Base-by-base conservation (phyloP, 2,113 vertebrate species). In the Oncorhynchus tshawytscha region DNA sequence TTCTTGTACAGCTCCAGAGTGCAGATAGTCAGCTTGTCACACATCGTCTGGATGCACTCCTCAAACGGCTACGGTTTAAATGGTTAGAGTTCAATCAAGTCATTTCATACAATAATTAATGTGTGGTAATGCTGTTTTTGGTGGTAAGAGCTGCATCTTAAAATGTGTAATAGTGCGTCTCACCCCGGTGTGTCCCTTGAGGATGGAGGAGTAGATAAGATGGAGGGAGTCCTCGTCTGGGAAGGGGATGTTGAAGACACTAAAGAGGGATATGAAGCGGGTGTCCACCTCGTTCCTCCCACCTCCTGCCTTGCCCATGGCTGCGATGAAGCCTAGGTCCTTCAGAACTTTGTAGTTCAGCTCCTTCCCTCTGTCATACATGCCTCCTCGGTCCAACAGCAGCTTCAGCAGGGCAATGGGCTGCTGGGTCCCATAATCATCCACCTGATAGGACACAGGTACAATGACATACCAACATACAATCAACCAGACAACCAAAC, bases 221-320 rank as follows among this genome's bases (percentile, higher is more conserved):
- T 94, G 86, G 72, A 99, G 85, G 0, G 97, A 95, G 22, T 94
- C 93, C 59, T 96, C 89, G 0, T 94, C 90, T 65, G 98, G 98
- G 80, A 98, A 98, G 0, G 93, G 94, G 8, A 97, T 77, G 11
- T 94, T 95, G 92, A 99, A 99, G 77, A 98, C 96, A 64, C 88
- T 96, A 88, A 99, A 99, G 29, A 99, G 95, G 0, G 97, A 98
- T 72, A 93, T 89, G 85, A 98, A 99, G 27, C 97, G 92, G 0
- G 95, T 91, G 78, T 99, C 97, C 2, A 99, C 95, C 82, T 97
- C 94, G 11, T 98, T 99, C n/a, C 96, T 95, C 16, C 97, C 98
- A 2, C 98, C 97, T 57, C 97, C 97, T 6, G 97, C 95, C 72
- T 96, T 97, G 3, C 97, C 97, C 98, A 99, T 99, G 60, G 98